Evolutionary conservation across 2,113 vertebrate species (phyloP), one percentile per base, ranked within the genome.

Genomic region (Lampris megalopsis): DNA sequence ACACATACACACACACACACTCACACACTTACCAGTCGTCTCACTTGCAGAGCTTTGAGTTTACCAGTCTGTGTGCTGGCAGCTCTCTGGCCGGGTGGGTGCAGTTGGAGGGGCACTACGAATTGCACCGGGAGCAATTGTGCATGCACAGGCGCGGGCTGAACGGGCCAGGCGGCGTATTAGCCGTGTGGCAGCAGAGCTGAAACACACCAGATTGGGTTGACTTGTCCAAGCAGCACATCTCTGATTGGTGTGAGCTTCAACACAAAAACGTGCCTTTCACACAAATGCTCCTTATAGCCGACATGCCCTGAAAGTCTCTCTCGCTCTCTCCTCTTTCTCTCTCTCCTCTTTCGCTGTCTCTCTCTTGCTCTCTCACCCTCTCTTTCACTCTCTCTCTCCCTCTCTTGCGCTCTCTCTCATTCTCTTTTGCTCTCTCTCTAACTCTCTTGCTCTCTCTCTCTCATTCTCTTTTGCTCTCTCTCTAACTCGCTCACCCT

Each of bases 61-160:
- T 78, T 71, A 81, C 84, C 64, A 47, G 24, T 88, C 61, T 63
- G 62, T 86, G 68, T 60, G 47, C 88, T 85, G 75, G 86, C 75
- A 70, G 73, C 1, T 5, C 40, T 9, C 38, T 77, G 73, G 79
- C 86, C 74, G 65, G 75, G 75, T 76, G 65, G 75, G 75, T 85
- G 81, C 88, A 82, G 85, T 81, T 84, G 74, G 79, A 73, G 69
- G 79, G 87, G 81, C 82, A 80, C 80, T 68, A 82, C 83, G 87
- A 80, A 86, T 87, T 80, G 79, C 74, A 88, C 8, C 76, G 79
- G 70, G 67, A 85, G 82, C 77, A 80, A 88, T 89, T 81, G 87
- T 81, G 83, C 86, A 86, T 86, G 86, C 80, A 82, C 40, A 63
- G 78, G 76, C 85, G 79, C 58, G 75, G 85, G 83, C 59, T 60